Base-by-base conservation (phyloP, 1,140 invertebrate species). In the Steinernema khuongi region DNA sequence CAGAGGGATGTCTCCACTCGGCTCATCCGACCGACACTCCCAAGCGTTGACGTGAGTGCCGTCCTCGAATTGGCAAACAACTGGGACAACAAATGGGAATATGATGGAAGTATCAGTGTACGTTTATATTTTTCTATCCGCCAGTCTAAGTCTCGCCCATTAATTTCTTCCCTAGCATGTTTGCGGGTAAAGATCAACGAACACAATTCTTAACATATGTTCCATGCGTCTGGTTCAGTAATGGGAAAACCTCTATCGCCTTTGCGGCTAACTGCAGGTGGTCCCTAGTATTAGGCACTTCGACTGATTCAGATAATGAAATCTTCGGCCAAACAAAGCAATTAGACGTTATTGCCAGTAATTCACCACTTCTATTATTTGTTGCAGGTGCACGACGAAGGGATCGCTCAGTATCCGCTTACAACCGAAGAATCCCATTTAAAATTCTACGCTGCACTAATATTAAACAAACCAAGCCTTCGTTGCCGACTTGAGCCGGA, bases 1-100 rank as follows among this genome's bases (percentile, higher is more conserved):
- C 50, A 76, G 31, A 78, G 76, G 36, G 77, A 78, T 43, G 74
- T 75, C 26, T 78, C 77, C 30, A 78, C 77, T n/a, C 77, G 77
- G 67, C 72, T 78, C 44, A 78, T 78, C 30, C 72, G 70, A 32
- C 77, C 77, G 19, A 78, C 77, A 0, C 67, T 77, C 31, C 68
- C 77, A 22, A 71, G 76, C 31, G 60, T 78, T 11, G 66, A 77
- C 31, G 68, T 78, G 19, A 68, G 60, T 41, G 41, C 69, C 36
- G 32, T 78, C 17, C 36, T 77, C 29, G 29, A 68, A 29, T 73
- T 73, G 36, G 77, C 74, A 4, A 69, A 73, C 7, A 32, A 76
- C 44, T 78, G 74, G 74, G 75, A 78, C 69, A 67, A 69, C 18
- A 67, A 70, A 36, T 78, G 74, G 74, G 77, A 78, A 70, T 67